A percentile compares a stretch with the other conserved stretches of the same genome.
Evolutionary conservation across 2,888 invertebrate genomes (phyloP).

Genomic region (Habrosyne pyritoides): DNA sequence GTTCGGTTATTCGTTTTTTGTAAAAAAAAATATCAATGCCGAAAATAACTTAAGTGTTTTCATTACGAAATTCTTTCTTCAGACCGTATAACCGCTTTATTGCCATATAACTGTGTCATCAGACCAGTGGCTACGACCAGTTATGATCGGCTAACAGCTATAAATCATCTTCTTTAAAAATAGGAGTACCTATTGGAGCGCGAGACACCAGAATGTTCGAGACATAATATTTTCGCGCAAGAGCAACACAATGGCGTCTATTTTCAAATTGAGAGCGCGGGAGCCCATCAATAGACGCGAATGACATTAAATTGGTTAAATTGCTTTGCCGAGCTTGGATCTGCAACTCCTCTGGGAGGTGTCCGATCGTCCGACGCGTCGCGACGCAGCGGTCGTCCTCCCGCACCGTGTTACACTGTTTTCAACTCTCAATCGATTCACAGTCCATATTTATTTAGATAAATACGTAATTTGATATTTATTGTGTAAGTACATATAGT

Average conservation of each 20-base stretch:
- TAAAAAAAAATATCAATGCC: not conserved
- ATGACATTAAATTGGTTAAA: conserved; percentile 82
- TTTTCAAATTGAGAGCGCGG: conserved; percentile 78
- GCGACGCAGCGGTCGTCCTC: conserved; percentile 15
- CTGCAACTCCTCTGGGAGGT: conserved; percentile 69
- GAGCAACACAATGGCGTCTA: conserved; percentile 69
- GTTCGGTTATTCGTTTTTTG: too few relatives aligned
- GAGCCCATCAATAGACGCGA: conserved; percentile 75
- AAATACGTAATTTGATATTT: conserved; percentile 38
- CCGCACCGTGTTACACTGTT: conserved; percentile 25
- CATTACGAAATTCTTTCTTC: conserved; percentile 49
- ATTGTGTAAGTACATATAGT: too few relatives aligned
- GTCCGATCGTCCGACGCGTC: conserved; percentile 48
- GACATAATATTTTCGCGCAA: conserved; percentile 53
- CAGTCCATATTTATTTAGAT: conserved; percentile 45
- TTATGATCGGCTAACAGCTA: conserved; percentile 65
- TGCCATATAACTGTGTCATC: conserved; percentile 66
- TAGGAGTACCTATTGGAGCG: conserved; percentile 22
- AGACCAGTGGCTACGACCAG: conserved; percentile 26
- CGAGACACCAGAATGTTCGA: conserved; percentile 8
- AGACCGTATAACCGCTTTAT: conserved; percentile 57
- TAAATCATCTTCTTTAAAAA: conserved; percentile 69
- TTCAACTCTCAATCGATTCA: conserved; percentile 46
- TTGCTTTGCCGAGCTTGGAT: conserved; percentile 74
- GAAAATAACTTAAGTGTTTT: conserved; percentile 22